A percentile compares a stretch with the other conserved stretches of the same genome.
These are phyloP conservation scores for Drosophila fungiperda DNA, from an alignment of 2,888 invertebrate genomes.

Conservation along the genomic window DNA sequence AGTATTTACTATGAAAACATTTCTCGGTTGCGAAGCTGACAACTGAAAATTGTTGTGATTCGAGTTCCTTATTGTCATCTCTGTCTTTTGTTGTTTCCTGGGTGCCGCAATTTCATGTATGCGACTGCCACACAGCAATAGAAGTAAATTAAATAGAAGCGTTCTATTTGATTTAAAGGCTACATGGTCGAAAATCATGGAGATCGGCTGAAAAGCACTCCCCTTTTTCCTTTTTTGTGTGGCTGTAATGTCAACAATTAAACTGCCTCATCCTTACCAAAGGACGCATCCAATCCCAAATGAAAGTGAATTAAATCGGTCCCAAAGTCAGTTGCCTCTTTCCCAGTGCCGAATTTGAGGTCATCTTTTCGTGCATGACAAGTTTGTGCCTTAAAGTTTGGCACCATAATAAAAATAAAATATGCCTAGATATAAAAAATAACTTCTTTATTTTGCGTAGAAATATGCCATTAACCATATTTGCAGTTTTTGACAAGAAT, in stretches of 20 bases:
- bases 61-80: not conserved
- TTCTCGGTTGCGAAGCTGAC: not conserved
- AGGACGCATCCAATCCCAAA: slow-evolving; percentile 5
- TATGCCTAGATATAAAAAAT: not conserved
- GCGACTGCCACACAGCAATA: slow-evolving; percentile 34
- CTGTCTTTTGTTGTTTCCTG: not conserved
- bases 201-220: slow-evolving; percentile 42
- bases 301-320: slow-evolving; percentile 2
- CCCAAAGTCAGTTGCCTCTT: slow-evolving; percentile 27
- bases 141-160: slow-evolving; percentile 41
- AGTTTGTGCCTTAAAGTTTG: slow-evolving; percentile 46
- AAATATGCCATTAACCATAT: not conserved
- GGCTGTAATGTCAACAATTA: slow-evolving; percentile 59
- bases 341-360: slow-evolving; percentile 35
- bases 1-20: not conserved
- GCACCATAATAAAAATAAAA: slow-evolving; percentile 18
- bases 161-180: slow-evolving; percentile 15
- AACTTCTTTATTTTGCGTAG: not conserved
- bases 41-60: not conserved
- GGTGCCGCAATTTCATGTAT: slow-evolving; percentile 53
- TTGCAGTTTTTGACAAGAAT: slow-evolving; percentile 9
- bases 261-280: slow-evolving; percentile 57
- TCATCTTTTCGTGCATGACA: slow-evolving; percentile 24
- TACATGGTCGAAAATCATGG: slow-evolving; percentile 48
- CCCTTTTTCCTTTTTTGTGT: slow-evolving; percentile 30